Evolutionary conservation across 2,888 invertebrate genomes (phyloP).

Genomic region (Pandemis cinnamomeana): DNA sequence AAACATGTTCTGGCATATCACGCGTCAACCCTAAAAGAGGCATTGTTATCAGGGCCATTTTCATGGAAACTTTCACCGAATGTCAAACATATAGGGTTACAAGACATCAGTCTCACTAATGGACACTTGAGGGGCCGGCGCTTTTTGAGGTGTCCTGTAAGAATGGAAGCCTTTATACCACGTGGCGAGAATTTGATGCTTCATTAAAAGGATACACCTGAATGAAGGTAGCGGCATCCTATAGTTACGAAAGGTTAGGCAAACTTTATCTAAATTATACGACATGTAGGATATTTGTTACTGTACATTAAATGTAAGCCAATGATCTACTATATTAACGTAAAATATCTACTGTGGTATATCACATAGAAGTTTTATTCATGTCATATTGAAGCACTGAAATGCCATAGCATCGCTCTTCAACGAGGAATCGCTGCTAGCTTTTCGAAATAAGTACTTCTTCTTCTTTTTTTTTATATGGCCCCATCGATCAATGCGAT

Average conservation of each 20-base stretch:
- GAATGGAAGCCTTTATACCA: conserved; percentile 45
- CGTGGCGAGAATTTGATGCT: conserved; percentile 43
- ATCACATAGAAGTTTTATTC: too few relatives aligned
- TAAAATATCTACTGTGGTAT: background rate
- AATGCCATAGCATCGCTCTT: too few relatives aligned
- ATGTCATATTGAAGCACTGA: too few relatives aligned
- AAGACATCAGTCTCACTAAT: conserved; percentile 74
- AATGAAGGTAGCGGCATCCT: conserved; percentile 21
- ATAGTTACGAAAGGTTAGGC: conserved; percentile 42
- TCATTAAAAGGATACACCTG: conserved; percentile 39
- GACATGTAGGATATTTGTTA: background rate
- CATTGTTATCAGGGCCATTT: conserved; percentile 66
- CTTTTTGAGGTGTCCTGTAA: conserved; percentile 63
- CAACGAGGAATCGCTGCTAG: too few relatives aligned
- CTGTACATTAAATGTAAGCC: background rate
- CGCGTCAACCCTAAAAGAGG: conserved; percentile 53
- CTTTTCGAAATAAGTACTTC: too few relatives aligned
- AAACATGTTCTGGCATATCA: conserved; percentile 43
- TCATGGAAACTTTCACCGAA: conserved; percentile 64
- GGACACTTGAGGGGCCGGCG: conserved; percentile 72
- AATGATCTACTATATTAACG: background rate
- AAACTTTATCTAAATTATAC: conserved; percentile 7
- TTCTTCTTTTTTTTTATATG: too few relatives aligned
- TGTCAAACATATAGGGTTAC: conserved; percentile 80
- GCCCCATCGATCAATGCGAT: too few relatives aligned